Conservation (phyloP, 2,888 invertebrate species). For the Parasteatoda lunata region DNA sequence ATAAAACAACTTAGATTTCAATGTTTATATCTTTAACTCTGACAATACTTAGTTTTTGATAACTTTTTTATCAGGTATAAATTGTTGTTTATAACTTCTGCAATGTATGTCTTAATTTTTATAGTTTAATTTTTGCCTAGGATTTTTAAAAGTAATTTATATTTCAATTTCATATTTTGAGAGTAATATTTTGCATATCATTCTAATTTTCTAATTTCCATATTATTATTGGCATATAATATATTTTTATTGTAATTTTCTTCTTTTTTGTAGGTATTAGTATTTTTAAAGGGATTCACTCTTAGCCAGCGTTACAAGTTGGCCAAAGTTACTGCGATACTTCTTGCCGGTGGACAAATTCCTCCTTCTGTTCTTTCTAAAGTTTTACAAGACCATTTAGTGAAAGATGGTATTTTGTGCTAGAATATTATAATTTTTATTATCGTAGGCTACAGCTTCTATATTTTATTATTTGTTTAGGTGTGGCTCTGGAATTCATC, state of each 20-base stretch:
- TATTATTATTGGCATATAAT: no score
- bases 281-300: conserved; percentile 95
- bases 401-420: conserved; percentile 75
- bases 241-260: neutral
- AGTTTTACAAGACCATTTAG: conserved; percentile 84
- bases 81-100: no score
- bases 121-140: no score
- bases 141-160: no score
- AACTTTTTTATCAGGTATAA: no score
- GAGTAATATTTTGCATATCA: no score
- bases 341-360: conserved; percentile 94
- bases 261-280: conserved; percentile 78
- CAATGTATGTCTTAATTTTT: no score
- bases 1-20: no score
- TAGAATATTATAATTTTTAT: neutral
- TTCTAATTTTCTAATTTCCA: no score
- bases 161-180: no score
- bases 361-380: conserved; percentile 85
- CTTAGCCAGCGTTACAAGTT: conserved; percentile 91
- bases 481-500: conserved; percentile 94
- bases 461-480: conserved; percentile 74
- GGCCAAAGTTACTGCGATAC: conserved; percentile 93
- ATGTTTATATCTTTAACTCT: no score
- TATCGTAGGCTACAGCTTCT: neutral
- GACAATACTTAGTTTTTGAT: no score